phyloP scores from a whole-genome alignment of 2,797 vertebrate species.

The Furcifer pardalis region DNA sequence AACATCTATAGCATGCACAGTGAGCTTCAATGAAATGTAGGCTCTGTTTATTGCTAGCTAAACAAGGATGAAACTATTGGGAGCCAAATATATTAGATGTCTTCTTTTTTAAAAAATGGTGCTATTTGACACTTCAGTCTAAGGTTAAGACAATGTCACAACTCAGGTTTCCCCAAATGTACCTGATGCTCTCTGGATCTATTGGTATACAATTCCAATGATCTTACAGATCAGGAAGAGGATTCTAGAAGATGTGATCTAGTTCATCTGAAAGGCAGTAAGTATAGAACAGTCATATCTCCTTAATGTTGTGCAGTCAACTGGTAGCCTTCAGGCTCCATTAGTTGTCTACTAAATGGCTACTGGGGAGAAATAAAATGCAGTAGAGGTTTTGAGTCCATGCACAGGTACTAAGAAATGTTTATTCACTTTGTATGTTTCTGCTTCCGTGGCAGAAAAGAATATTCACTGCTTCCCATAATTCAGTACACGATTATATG shows the following conservation, averaged over 20 bases:
- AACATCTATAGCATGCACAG: not conserved
- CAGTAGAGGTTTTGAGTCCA: too few species aligned
- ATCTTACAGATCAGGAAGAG: not conserved
- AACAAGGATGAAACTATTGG: not conserved
- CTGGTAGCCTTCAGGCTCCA: not conserved
- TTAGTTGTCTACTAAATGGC: too few species aligned
- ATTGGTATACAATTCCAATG: not conserved
- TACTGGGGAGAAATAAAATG: too few species aligned
- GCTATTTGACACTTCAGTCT: not conserved
- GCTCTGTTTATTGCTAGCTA: not conserved
- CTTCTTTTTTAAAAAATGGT: not conserved
- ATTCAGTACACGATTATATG: not conserved
- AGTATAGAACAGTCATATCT: not conserved
- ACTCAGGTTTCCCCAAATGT: not conserved
- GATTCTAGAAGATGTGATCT: not conserved
- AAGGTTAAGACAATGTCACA: not conserved
- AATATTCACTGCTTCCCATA: not conserved
- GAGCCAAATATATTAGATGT: not conserved
- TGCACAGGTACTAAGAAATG: too few species aligned
- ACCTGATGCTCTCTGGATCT: not conserved
- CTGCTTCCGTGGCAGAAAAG: not conserved
- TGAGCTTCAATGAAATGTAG: not conserved
- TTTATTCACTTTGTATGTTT: too few species aligned
- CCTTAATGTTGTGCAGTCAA: too few species aligned
- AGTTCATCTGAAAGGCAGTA: not conserved